Conservation (phyloP, 2,113 vertebrate genomes). For the Daphoenositta chrysoptera region DNA sequence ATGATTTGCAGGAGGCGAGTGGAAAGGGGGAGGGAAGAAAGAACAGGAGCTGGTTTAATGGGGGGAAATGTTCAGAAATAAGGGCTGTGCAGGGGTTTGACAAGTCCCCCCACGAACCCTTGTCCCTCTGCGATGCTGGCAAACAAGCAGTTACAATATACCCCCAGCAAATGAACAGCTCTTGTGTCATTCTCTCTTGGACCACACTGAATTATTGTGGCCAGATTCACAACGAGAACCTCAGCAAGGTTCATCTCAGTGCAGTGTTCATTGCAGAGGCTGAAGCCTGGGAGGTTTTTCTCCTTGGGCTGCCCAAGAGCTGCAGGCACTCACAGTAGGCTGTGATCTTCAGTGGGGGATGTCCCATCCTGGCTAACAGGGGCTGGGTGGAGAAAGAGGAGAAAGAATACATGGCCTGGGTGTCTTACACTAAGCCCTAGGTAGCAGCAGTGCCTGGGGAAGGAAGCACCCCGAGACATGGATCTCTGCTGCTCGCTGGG, state of each 20-base stretch:
- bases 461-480: rapidly evolving
- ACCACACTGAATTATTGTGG: neutral
- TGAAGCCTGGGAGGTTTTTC: neutral
- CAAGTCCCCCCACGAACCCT: neutral
- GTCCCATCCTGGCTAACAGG: neutral
- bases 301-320: neutral
- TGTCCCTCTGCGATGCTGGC: neutral
- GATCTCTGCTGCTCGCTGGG: neutral
- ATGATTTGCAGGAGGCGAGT: constrained; percentile 16
- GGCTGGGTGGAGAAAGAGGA: neutral
- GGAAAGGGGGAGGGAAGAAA: neutral
- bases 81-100: neutral
- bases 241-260: neutral
- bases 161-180: neutral
- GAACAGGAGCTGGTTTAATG: neutral
- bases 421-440: neutral
- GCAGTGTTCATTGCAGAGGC: rapidly evolving
- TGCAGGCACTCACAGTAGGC: neutral
- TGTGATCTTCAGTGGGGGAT: neutral
- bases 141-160: neutral
- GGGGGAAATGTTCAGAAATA: neutral
- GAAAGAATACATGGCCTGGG: neutral
- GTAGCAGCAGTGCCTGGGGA: neutral
- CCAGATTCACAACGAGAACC: neutral
- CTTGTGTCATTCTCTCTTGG: neutral